A percentile compares a stretch with the other conserved stretches of the same genome.
Conservation (phyloP, 2,888 invertebrate species). For the Eumerus sabulonum region DNA sequence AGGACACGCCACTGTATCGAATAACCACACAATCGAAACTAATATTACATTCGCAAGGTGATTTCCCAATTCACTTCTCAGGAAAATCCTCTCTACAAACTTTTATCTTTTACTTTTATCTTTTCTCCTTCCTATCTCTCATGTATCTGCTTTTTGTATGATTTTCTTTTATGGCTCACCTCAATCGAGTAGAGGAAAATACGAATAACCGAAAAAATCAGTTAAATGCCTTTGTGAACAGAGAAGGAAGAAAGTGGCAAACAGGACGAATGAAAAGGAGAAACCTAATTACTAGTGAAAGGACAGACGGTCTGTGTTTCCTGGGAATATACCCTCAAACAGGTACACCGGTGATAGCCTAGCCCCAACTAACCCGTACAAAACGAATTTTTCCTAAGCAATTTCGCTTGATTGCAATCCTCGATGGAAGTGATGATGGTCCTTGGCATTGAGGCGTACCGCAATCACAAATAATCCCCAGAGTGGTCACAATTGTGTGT, state of each 20-base stretch:
- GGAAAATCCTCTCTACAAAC: slow-evolving; percentile 37
- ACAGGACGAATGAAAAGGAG: slow-evolving; percentile 20
- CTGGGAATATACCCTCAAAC: too few relatives aligned
- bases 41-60: slow-evolving; percentile 48
- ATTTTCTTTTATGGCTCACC: too few relatives aligned
- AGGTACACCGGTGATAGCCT: too few relatives aligned
- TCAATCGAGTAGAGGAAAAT: too few relatives aligned
- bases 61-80: slow-evolving; percentile 53
- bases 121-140: too few relatives aligned
- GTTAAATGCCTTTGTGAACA: slow-evolving; percentile 22
- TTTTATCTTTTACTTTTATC: slow-evolving; percentile 14
- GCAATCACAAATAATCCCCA: slow-evolving; percentile 45
- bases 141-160: too few relatives aligned
- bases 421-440: slow-evolving; percentile 39
- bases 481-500: slow-evolving; percentile 42
- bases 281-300: slow-evolving; percentile 41
- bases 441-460: slow-evolving; percentile 43
- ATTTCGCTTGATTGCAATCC: slow-evolving; percentile 53
- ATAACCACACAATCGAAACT: slow-evolving; percentile 41
- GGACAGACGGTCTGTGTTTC: neutral
- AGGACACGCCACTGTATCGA: slow-evolving; percentile 21
- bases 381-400: slow-evolving; percentile 22
- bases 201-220: too few relatives aligned
- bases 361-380: neutral
- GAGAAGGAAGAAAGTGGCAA: slow-evolving; percentile 18